These are phyloP conservation scores for Pantherophis guttatus DNA, from an alignment of 2,113 vertebrate species.

Conservation along the genomic window DNA sequence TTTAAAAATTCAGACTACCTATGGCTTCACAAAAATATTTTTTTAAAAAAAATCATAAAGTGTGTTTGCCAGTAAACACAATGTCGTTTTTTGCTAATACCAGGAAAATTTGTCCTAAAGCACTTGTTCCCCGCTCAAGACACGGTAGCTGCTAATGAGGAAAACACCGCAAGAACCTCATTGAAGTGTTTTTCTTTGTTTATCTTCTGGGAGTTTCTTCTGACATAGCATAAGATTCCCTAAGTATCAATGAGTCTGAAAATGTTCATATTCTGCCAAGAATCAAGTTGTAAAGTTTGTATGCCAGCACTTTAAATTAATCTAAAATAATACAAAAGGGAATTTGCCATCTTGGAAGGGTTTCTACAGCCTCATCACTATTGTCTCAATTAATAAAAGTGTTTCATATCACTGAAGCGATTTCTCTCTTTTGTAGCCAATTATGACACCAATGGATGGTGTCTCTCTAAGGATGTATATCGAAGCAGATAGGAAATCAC, in stretches of 20 bases:
- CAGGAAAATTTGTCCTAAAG: conserved; percentile 64
- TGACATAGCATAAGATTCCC: conserved; percentile 60
- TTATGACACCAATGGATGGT: conserved; percentile 32
- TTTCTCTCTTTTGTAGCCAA: conserved; percentile 37
- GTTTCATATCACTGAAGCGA: conserved; percentile 39
- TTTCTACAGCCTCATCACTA: conserved; percentile 51
- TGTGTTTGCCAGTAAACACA: conserved; percentile 66
- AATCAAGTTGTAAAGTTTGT: conserved; percentile 69
- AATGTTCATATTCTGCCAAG: conserved; percentile 65
- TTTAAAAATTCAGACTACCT: conserved; percentile 63
- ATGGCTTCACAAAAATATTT: conserved; percentile 64
- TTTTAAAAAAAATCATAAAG: conserved; percentile 59
- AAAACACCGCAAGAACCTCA: conserved; percentile 65
- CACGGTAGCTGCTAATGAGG: conserved; percentile 67
- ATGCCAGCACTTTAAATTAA: conserved; percentile 65
- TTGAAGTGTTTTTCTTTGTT: conserved; percentile 69
- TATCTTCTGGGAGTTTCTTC: conserved; percentile 64
- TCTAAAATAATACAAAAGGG: conserved; percentile 63
- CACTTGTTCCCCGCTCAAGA: conserved; percentile 65
- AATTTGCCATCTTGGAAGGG: conserved; percentile 58
- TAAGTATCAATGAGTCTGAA: conserved; percentile 67
- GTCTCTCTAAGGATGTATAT: conserved; percentile 28
- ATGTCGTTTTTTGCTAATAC: conserved; percentile 71
- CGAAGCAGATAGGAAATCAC: neutral
- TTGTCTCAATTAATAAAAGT: conserved; percentile 62